Evolutionary conservation across 2,113 vertebrate genomes (phyloP).

Genomic region (Plestiodon gilberti): DNA sequence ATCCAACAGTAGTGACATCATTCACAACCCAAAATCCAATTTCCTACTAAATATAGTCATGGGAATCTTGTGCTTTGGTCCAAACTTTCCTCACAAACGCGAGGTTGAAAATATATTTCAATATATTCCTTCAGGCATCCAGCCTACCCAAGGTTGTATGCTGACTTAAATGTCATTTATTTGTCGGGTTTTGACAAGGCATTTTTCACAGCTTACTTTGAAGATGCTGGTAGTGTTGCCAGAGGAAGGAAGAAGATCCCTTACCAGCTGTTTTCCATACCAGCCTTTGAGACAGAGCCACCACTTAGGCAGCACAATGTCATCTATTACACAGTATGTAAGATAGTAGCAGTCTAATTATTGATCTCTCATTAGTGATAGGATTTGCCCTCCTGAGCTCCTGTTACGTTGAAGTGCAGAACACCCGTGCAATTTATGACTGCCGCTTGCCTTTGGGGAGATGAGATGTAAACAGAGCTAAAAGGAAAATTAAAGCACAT

Average conservation of each 20-base stretch:
- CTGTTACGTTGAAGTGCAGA: background rate
- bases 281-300: background rate
- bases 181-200: background rate
- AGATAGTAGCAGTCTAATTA: background rate
- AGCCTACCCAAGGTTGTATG: background rate
- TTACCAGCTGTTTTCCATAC: background rate
- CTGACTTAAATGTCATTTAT: background rate
- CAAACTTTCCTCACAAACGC: background rate
- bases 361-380: background rate
- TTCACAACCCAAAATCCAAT: background rate
- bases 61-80: background rate
- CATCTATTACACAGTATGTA: background rate
- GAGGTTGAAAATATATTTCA: background rate
- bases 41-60: background rate
- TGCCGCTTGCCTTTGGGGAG: background rate
- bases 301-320: background rate
- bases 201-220: background rate
- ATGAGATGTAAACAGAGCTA: background rate
- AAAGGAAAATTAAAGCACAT: background rate
- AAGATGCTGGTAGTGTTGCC: background rate
- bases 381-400: background rate
- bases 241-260: background rate
- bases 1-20: background rate
- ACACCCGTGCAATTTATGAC: background rate
- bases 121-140: background rate